Evolutionary conservation across 1,140 invertebrate genomes (phyloP).

Genomic region (Drosophila sp.): DNA sequence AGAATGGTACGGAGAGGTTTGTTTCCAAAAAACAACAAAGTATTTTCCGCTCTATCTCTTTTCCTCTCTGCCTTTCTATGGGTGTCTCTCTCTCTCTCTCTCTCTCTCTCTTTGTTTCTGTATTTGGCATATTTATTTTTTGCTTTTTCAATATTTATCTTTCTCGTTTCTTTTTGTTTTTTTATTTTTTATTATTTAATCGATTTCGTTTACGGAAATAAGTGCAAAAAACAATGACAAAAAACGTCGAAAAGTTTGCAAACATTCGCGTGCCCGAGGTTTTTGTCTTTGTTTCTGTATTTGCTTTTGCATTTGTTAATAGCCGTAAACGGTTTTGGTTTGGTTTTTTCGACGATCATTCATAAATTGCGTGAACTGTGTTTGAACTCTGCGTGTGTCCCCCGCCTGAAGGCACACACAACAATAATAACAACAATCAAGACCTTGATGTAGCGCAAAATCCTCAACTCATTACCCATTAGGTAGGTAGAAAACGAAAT

Average conservation of each 20-base stretch:
- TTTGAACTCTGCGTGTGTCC: conserved; percentile 62
- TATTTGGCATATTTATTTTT: conserved; percentile 39
- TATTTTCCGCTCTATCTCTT: conserved; percentile 9
- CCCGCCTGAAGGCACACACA: conserved; percentile 43
- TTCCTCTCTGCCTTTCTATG: neutral
- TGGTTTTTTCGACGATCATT: conserved; percentile 60
- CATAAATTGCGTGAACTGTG: conserved; percentile 74
- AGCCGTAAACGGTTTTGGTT: conserved; percentile 51
- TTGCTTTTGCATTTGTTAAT: conserved; percentile 69
- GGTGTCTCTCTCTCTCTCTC: conserved; percentile 21
- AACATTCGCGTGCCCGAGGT: conserved; percentile 48
- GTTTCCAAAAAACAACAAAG: conserved; percentile 27
- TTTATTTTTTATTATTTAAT: conserved; percentile 66
- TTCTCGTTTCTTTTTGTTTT: conserved; percentile 43
- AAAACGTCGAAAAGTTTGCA: conserved; percentile 52
- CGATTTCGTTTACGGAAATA: conserved; percentile 75
- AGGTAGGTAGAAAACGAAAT: conserved; percentile 25
- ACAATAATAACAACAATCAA: conserved; percentile 26
- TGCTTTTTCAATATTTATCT: conserved; percentile 70
- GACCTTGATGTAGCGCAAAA: conserved; percentile 55
- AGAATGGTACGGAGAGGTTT: conserved; percentile 37
- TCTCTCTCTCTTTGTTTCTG: neutral
- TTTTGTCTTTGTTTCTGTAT: conserved; percentile 16
- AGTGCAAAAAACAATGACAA: conserved; percentile 15
- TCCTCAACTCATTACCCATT: conserved; percentile 28